Percentiles rank a stretch among this genome's conserved stretches.
Conservation (phyloP, 2,113 vertebrate genomes). For the Pagrus major region DNA sequence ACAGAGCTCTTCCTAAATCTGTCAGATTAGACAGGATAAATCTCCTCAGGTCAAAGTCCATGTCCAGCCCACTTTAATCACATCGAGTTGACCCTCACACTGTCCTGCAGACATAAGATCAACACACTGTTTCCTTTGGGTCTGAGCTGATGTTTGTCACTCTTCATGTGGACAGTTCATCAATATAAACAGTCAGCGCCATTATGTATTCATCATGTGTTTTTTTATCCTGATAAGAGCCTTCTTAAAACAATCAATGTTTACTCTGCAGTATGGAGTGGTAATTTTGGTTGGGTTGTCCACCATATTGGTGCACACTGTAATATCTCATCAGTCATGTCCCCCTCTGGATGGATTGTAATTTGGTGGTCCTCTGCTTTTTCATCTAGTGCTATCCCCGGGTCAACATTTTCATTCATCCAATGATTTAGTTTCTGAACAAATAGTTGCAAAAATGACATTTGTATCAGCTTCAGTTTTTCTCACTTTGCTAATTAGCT, state of each 20-base stretch:
- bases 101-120: background rate
- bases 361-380: background rate
- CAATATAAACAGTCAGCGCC: background rate
- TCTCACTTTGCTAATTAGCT: background rate
- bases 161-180: background rate
- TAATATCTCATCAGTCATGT: background rate
- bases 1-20: background rate
- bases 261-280: too few relatives aligned
- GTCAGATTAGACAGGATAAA: slow-evolving; percentile 39
- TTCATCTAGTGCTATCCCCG: background rate
- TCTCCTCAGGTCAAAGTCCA: slow-evolving; percentile 52
- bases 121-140: background rate
- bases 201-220: background rate
- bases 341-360: background rate
- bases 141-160: background rate
- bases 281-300: background rate
- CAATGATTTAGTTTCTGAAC: background rate
- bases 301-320: background rate
- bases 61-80: slow-evolving; percentile 25
- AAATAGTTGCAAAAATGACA: background rate
- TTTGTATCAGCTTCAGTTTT: background rate
- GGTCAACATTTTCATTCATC: background rate
- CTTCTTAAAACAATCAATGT: background rate
- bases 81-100: slow-evolving; percentile 4
- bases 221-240: too few relatives aligned